phyloP scores from a whole-genome alignment of 2,113 vertebrate genomes.

The Stegastes partitus region DNA sequence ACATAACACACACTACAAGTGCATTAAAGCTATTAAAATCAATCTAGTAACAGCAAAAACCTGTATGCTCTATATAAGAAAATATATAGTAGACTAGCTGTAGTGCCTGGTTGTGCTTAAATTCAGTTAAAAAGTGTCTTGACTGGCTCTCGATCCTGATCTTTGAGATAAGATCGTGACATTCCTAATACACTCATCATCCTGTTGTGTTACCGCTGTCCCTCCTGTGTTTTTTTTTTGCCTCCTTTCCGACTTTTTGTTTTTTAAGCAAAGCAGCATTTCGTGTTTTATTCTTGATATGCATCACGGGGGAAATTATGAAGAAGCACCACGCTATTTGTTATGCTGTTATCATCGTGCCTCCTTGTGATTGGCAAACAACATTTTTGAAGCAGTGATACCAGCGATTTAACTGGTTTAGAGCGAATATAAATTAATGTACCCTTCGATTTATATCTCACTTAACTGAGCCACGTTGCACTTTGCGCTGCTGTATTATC shows the following conservation, averaged over 20 bases:
- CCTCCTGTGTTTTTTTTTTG: neutral
- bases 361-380: too few species aligned
- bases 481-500: neutral
- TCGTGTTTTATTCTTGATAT: neutral
- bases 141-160: too few species aligned
- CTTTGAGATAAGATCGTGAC: too few species aligned
- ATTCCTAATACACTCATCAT: neutral
- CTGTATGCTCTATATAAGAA: too few species aligned
- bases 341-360: neutral
- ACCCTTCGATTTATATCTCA: neutral
- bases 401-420: neutral
- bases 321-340: neutral
- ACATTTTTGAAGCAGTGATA: neutral
- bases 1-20: too few species aligned
- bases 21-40: too few species aligned
- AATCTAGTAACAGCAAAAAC: too few species aligned
- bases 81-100: too few species aligned
- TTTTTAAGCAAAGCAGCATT: too few species aligned
- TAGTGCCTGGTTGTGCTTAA: too few species aligned
- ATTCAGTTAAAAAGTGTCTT: too few species aligned
- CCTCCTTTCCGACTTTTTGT: neutral
- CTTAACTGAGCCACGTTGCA: neutral
- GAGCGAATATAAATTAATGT: neutral
- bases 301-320: constrained; percentile 5
- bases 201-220: neutral